Base-by-base conservation (phyloP, 2,113 vertebrate species). In the Otolemur garnettii region DNA sequence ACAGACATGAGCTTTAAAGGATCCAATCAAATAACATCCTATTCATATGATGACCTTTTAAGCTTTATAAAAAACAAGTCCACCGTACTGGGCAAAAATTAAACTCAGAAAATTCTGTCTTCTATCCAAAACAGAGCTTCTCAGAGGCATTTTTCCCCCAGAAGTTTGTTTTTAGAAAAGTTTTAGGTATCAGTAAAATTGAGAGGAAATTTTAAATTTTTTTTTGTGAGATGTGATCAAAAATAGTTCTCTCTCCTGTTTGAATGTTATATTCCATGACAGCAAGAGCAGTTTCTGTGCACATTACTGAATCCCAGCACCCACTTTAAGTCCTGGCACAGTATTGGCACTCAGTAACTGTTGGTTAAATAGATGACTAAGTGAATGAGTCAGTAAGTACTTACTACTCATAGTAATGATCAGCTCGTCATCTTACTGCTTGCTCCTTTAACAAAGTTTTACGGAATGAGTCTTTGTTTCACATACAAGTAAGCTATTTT, bases 71-170 rank as follows among this genome's bases (percentile, higher is more conserved):
- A 66, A 80, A 59, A n/a, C 50, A 91, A 84, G 11, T 72, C 75
- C 45, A 24, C 84, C 78, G 4, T 85, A 80, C 22, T 53, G 66
- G 19, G 74, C 91, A 59, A 81, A 85, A 91, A 71, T 80, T 13
- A 90, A 87, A 82, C n/a, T 87, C 74, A 87, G 64, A 18, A 0
- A 66, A 89, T 92, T 93, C 21, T 83, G 55, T 74, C 83, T 92
- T 89, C 77, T 81, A 35, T 35, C 28, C 57, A 79, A 59, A 96
- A 90, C 9, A 69, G 26, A 74, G 60, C 1, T 89, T 77, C 33
- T 79, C 42, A 78, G 50, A 42, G 35, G 18, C 28, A 71, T 68
- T 93, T 86, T 90, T 26, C 17, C 75, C 30, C 35, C 33, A 50
- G 45, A 50, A 50, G 45, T 9, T 50, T 50, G 9, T 50, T 50